phyloP scores from a whole-genome alignment of 2,113 vertebrate genomes.

The Archocentrus centrarchus region DNA sequence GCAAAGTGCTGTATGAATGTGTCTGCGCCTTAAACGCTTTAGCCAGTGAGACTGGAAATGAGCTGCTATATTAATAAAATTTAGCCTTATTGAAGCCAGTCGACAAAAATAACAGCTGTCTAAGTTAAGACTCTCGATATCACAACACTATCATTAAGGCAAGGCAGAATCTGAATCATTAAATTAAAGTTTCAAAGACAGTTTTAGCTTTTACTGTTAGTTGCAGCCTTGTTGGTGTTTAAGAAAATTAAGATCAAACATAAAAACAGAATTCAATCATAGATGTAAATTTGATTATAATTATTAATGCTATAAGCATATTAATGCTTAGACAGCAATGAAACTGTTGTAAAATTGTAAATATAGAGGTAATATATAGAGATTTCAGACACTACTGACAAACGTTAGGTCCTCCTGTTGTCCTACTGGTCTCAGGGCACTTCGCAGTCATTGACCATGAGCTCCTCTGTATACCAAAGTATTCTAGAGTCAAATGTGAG shows the following conservation, averaged over 20 bases:
- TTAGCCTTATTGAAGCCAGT: too few species aligned
- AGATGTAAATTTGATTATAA: too few species aligned
- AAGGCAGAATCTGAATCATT: background rate
- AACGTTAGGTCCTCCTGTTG: too few species aligned
- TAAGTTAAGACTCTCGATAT: background rate
- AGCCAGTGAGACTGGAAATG: background rate
- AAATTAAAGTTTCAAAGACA: background rate
- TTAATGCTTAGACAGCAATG: too few species aligned
- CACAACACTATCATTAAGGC: background rate
- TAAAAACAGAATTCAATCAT: background rate
- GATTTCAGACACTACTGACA: too few species aligned
- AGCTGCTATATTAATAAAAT: background rate
- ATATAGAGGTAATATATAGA: too few species aligned
- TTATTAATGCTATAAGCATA: too few species aligned
- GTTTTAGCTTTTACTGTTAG: background rate
- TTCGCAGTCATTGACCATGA: background rate
- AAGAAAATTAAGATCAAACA: background rate
- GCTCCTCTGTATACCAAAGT: too few species aligned
- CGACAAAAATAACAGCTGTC: background rate
- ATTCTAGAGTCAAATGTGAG: too few species aligned
- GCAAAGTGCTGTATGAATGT: background rate
- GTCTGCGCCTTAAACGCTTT: background rate
- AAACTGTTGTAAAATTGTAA: too few species aligned
- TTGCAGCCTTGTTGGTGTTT: background rate
- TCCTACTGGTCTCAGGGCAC: background rate